phyloP scores from a whole-genome alignment of 1,140 invertebrate genomes.

The Drosophila kurseongensis region DNA sequence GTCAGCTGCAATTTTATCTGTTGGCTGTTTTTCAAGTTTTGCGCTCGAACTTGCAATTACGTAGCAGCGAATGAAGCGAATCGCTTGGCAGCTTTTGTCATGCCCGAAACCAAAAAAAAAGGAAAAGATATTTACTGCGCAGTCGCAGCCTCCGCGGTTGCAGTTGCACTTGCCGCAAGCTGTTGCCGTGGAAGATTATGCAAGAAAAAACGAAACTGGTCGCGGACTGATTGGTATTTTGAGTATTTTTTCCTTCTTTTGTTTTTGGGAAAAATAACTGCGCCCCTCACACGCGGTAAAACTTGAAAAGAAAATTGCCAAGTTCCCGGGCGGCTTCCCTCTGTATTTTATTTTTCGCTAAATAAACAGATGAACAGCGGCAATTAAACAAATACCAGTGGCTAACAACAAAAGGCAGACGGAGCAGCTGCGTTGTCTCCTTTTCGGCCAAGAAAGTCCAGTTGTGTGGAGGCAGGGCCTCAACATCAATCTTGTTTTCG shows the following conservation, averaged over 20 bases:
- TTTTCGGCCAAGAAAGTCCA: slow-evolving; percentile 34
- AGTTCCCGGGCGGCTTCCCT: slow-evolving; percentile 41
- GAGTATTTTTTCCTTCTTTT: slow-evolving; percentile 18
- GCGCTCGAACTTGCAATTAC: slow-evolving; percentile 75
- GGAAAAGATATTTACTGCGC: slow-evolving; percentile 69
- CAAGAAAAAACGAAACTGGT: slow-evolving; percentile 75
- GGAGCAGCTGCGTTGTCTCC: slow-evolving; percentile 65
- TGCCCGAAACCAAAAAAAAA: slow-evolving; percentile 45
- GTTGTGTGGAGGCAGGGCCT: slow-evolving; percentile 38
- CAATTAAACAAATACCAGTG: slow-evolving; percentile 62
- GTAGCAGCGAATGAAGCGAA: slow-evolving; percentile 69
- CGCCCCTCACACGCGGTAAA: slow-evolving; percentile 61
- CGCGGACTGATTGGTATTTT: slow-evolving; percentile 39
- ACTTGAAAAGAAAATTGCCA: slow-evolving; percentile 73
- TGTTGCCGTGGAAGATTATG: slow-evolving; percentile 53
- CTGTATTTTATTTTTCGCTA: slow-evolving; percentile 36
- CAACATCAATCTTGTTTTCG: slow-evolving; percentile 82
- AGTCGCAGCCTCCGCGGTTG: slow-evolving; percentile 40
- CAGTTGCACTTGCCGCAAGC: slow-evolving; percentile 40
- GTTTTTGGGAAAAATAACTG: slow-evolving; percentile 35
- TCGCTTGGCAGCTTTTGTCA: slow-evolving; percentile 67
- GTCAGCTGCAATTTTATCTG: slow-evolving; percentile 75
- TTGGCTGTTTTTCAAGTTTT: slow-evolving; percentile 65
- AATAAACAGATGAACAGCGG: slow-evolving; percentile 64
- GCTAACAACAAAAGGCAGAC: slow-evolving; percentile 32